Base-by-base conservation (phyloP, 2,797 vertebrate species). In the Clarias platycephalus region DNA sequence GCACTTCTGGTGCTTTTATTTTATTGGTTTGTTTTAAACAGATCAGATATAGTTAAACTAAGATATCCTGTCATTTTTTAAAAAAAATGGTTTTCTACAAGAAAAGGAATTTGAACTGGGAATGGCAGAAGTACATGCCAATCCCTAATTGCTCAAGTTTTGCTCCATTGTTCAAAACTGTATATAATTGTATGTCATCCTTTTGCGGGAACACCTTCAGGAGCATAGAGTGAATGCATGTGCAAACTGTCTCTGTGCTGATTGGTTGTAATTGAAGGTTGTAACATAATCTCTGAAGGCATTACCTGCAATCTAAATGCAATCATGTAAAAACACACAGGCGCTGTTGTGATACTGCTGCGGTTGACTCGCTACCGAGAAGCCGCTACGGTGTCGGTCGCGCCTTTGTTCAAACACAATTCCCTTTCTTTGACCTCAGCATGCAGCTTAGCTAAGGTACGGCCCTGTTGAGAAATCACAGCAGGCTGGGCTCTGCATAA, bases 381-480 rank as follows among this genome's bases (percentile, higher is more conserved):
- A 76, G 31, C 28, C 20, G 67, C 66, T 13, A 63, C 1, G 2
- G 68, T 28, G 28, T 80, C 18, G 10, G 37, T 26, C 79, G 49
- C 34, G n/a, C 26, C 26, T 71, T 72, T 62, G 67, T 72, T 72
- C 58, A 49, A 37, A 22, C 22, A 10, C 28, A 18, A 13, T 37
- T 64, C 26, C 26, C 58, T 80, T 81, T 74, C 72, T 77, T 77
- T 68, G 72, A 70, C 63, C 71, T 85, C 71, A 64, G 79, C 84
- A 60, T 75, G 70, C 20, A 37, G 26, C 34, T 49, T 0, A 26
- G 71, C 57, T 64, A 64, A 66, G 44, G 67, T 64, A 31, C n/a
- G 74, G 55, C 66, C 64, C 12, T 28, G 28, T 71, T 37, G 81
- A 26, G 85, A 78, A 70, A 71, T 71, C 74, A 3, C 80, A 86